Evolutionary conservation across 2,797 vertebrate species (phyloP).

Genomic region (Characodon lateralis): DNA sequence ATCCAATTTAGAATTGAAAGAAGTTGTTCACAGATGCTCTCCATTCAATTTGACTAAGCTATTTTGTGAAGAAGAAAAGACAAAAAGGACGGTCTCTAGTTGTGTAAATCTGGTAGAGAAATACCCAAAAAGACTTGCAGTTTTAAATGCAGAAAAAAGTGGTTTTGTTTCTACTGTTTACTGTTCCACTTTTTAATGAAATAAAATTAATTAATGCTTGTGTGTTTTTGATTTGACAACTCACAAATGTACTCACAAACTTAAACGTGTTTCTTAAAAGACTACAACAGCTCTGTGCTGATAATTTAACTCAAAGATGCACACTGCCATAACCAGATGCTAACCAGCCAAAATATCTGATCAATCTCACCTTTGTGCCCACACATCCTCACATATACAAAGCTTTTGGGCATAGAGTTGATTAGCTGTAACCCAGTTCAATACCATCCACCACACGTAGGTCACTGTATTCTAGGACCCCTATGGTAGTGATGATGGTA

Average conservation of each 20-base stretch:
- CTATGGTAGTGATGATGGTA: slow-evolving; percentile 8
- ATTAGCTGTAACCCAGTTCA: slow-evolving; percentile 79
- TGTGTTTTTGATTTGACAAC: neutral
- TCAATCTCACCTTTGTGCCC: slow-evolving; percentile 53
- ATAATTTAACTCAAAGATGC: slow-evolving; percentile 13
- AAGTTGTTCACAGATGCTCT: neutral
- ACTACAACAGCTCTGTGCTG: neutral
- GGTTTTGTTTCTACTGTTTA: neutral
- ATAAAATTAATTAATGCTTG: neutral
- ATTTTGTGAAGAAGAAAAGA: neutral
- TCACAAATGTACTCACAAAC: neutral
- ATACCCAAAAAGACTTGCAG: neutral
- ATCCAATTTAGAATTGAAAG: slow-evolving; percentile 9
- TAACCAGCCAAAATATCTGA: slow-evolving; percentile 41
- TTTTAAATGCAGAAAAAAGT: neutral
- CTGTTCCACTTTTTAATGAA: neutral
- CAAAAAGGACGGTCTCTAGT: neutral
- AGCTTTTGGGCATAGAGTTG: slow-evolving; percentile 66
- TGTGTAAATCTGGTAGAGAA: neutral
- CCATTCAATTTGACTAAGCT: neutral
- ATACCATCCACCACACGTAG: slow-evolving; percentile 75
- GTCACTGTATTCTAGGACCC: slow-evolving; percentile 75
- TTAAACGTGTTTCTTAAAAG: slow-evolving; percentile 14
- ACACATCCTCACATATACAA: slow-evolving; percentile 41
- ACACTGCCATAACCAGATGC: slow-evolving; percentile 35